Evolutionary conservation across 2,797 vertebrate species (phyloP), one percentile per base, ranked within the genome.

Genomic region (Diplodus puntazzo): DNA sequence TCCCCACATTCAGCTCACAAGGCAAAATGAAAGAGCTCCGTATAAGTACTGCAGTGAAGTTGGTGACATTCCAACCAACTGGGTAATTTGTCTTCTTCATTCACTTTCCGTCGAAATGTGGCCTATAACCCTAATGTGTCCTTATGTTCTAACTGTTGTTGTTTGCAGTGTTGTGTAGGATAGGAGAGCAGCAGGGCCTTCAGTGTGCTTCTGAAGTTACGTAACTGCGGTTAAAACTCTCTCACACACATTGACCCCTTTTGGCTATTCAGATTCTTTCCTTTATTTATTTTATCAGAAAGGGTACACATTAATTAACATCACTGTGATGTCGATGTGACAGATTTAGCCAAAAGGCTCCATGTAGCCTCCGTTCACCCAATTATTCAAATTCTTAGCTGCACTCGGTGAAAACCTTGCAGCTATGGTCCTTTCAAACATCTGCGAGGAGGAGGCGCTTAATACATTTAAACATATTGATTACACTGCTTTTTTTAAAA

Each of bases 321-420:
- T 82, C 21, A 65, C 46, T 50, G 11, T 75, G 2, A 81, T 57
- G 2, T 42, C 46, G 68, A 25, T 49, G 23, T 46, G 62, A 50
- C 43, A 34, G 43, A 39, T 39, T 69, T 52, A 39, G 58, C 3
- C 4, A 9, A 16, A 39, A 52, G 49, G 39, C 8, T 39, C 39
- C 39, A 8, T 39, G 39, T 39, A 39, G 39, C 10, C 11, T 39
- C 39, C 9, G 39, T 11, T 39, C 39, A 39, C 10, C 11, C 39
- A 39, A 39, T 39, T 39, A 39, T 11, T 39, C 43, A 65, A 58
- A 11, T 62, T 55, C 42, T 61, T 30, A 58, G 13, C 58, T 54
- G 49, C 46, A 14, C 10, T 4, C 14, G 55, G 11, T 55, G 52
- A 62, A 68, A 67, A 27, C 49, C 48, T 60, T 17, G 11, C 11